phyloP scores from a whole-genome alignment of 2,113 vertebrate genomes.

The Nestor notabilis region DNA sequence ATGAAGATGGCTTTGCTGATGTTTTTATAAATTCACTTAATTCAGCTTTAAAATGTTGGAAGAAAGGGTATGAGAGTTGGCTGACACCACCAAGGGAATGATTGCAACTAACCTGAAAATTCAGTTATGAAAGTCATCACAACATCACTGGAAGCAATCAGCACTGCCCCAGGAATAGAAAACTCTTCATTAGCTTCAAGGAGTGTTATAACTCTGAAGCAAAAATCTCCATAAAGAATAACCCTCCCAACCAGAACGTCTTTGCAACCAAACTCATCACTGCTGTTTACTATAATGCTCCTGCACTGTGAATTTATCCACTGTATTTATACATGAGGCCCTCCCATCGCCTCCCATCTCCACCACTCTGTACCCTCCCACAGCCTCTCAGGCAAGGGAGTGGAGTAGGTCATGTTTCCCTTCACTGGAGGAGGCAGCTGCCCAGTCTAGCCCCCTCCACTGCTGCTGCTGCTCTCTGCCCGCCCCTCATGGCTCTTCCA shows the following conservation, averaged over 20 bases:
- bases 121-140: conserved; percentile 3
- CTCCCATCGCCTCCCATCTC: neutral
- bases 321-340: neutral
- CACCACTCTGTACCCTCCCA: neutral
- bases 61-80: neutral
- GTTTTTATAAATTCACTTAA: neutral
- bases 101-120: neutral
- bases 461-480: neutral
- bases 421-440: rapidly evolving
- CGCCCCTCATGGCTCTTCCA: neutral
- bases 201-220: neutral
- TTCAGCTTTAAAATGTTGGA: neutral
- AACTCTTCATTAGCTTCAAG: neutral
- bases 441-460: neutral
- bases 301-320: neutral
- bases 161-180: neutral
- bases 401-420: neutral
- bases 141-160: conserved; percentile 6
- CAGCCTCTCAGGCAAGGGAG: neutral
- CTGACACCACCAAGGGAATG: neutral
- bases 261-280: neutral
- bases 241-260: neutral
- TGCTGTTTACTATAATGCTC: neutral
- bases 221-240: neutral
- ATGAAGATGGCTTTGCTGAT: neutral